Evolutionary conservation across 2,888 invertebrate species (phyloP).

Genomic region (Tachina grossa): DNA sequence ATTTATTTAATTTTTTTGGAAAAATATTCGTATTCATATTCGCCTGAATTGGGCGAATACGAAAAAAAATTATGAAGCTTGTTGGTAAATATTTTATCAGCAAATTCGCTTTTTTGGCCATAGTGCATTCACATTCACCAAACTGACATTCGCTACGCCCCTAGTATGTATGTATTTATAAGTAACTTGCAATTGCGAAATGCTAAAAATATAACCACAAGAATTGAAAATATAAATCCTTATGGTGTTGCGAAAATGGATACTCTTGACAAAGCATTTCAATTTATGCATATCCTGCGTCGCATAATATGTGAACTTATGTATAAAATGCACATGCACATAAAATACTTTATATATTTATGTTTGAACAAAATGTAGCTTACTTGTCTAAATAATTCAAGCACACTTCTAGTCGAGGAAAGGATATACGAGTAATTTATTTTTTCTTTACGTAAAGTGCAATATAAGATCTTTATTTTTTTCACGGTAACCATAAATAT

Average conservation of each 20-base stretch:
- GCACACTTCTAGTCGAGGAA: not conserved
- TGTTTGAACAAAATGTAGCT: not conserved
- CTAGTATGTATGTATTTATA: not conserved
- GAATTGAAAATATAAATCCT: slow-evolving; percentile 55
- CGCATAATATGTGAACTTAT: not conserved
- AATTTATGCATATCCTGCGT: not conserved
- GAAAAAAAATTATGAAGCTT: too few species aligned
- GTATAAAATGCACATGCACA: not conserved
- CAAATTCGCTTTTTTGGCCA: too few species aligned
- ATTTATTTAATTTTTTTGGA: too few species aligned
- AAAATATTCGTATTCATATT: too few species aligned
- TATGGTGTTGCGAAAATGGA: slow-evolving; percentile 9
- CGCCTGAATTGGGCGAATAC: too few species aligned
- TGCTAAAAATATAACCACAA: slow-evolving; percentile 31
- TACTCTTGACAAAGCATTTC: not conserved
- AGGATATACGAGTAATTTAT: not conserved
- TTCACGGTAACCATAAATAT: too few species aligned
- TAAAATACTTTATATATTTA: not conserved
- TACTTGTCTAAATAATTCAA: not conserved
- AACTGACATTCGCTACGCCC: too few species aligned
- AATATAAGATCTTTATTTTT: too few species aligned
- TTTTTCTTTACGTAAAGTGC: too few species aligned
- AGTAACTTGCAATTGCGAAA: slow-evolving; percentile 17
- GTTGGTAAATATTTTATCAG: too few species aligned
- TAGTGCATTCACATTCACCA: too few species aligned